These are phyloP conservation scores for Pedionomus torquatus DNA, from an alignment of 2,113 vertebrate species.

Conservation along the genomic window DNA sequence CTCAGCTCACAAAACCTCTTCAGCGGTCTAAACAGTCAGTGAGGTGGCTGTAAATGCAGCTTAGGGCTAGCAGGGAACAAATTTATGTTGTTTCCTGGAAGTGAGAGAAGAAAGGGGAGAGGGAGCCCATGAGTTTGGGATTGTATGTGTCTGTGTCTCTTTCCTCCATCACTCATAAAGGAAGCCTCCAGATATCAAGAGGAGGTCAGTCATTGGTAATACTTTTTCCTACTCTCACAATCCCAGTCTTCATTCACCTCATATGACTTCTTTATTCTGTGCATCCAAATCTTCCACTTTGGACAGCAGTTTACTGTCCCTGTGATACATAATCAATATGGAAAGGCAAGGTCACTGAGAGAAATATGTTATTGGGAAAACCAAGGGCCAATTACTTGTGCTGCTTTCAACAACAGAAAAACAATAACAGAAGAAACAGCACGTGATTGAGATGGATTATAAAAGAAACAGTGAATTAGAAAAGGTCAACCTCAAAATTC, in stretches of 20 bases:
- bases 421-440: fast-evolving
- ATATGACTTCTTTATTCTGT: background rate
- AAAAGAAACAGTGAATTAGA: background rate
- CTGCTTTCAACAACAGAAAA: background rate
- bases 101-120: background rate
- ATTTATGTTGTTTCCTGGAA: background rate
- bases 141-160: background rate
- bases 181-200: background rate
- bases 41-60: background rate
- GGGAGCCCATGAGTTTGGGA: background rate
- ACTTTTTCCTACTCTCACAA: background rate
- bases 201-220: background rate
- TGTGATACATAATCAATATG: background rate
- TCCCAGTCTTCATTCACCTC: background rate
- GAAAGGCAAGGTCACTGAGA: background rate
- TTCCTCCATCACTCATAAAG: background rate
- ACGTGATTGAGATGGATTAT: background rate
- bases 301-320: background rate
- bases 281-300: background rate
- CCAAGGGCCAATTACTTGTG: background rate
- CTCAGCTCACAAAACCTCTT: background rate
- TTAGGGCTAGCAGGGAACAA: background rate
- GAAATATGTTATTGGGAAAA: background rate
- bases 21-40: background rate
- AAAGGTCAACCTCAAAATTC: background rate